Percentiles rank a stretch among this genome's conserved stretches.
These are phyloP conservation scores for Sinelater perroti DNA, from an alignment of 2,888 invertebrate genomes.

Conservation along the genomic window DNA sequence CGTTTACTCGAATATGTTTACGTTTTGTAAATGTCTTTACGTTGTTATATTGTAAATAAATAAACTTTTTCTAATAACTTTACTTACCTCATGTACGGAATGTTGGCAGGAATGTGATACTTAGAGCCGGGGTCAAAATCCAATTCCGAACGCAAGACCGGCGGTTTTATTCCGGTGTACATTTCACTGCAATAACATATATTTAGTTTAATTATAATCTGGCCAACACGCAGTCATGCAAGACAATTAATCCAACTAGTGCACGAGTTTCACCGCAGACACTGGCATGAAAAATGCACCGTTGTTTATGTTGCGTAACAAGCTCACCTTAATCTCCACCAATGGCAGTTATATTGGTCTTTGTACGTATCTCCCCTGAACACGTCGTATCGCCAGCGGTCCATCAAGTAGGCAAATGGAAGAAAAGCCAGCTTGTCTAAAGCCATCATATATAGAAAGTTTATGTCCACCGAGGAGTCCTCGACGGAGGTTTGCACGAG, in stretches of 20 bases:
- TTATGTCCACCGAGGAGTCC: conserved; percentile 83
- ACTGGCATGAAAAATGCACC: background rate
- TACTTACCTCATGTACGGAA: conserved; percentile 88
- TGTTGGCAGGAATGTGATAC: conserved; percentile 90
- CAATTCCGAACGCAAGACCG: conserved; percentile 82
- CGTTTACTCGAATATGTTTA: conserved; percentile 38
- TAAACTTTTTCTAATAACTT: conserved; percentile 28
- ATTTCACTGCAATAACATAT: conserved; percentile 69
- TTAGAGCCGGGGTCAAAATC: conserved; percentile 95
- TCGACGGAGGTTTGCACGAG: conserved; percentile 83
- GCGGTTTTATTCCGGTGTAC: conserved; percentile 87
- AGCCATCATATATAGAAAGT: conserved; percentile 84
- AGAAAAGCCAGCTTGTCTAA: conserved; percentile 86
- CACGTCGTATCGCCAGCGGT: conserved; percentile 87
- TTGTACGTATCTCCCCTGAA: conserved; percentile 78
- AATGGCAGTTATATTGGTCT: conserved; percentile 86
- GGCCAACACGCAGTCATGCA: background rate
- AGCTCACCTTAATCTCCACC: conserved; percentile 81
- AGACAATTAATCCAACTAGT: conserved; percentile 1
- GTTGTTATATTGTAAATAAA: conserved; percentile 38
- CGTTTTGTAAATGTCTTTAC: conserved; percentile 38
- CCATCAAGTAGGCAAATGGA: conserved; percentile 85
- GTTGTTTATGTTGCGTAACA: conserved; percentile 13
- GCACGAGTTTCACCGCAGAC: conserved; percentile 4
- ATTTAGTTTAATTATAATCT: background rate